Percentiles rank a stretch among this genome's conserved stretches.
phyloP scores from a whole-genome alignment of 1,140 invertebrate genomes.

The Drosophila auraria region DNA sequence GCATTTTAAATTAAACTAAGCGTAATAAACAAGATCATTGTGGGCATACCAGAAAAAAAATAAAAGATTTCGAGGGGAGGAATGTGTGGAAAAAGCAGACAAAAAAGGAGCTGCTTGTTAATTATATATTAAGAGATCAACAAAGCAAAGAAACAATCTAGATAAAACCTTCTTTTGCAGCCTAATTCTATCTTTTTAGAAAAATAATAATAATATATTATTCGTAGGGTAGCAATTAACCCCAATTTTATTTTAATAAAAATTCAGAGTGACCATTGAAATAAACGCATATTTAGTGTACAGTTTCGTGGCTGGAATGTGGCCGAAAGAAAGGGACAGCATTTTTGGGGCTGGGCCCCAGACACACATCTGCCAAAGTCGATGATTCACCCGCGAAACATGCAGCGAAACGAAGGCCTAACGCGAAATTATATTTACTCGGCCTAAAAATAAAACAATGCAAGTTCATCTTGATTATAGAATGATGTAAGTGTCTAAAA shows the following conservation, averaged over 20 bases:
- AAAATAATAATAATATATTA: background rate
- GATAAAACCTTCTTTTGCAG: too few species aligned
- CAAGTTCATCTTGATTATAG: conserved; percentile 26
- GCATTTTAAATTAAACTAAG: conserved; percentile 66
- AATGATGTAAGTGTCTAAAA: conserved; percentile 64
- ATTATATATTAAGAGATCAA: too few species aligned
- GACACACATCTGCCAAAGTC: conserved; percentile 23
- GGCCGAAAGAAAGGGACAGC: conserved; percentile 23
- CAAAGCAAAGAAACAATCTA: too few species aligned
- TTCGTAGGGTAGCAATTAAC: background rate
- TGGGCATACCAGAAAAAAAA: conserved; percentile 1
- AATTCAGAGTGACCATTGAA: background rate
- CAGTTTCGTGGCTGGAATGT: conserved; percentile 19
- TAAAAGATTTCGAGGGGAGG: background rate
- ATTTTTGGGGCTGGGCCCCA: conserved; percentile 23
- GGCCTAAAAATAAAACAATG: conserved; percentile 49
- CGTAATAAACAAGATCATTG: conserved; percentile 59
- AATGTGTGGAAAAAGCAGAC: background rate
- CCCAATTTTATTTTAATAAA: background rate
- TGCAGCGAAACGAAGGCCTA: conserved; percentile 29
- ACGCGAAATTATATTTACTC: conserved; percentile 14
- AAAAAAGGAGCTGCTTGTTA: too few species aligned
- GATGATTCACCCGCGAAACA: conserved; percentile 31
- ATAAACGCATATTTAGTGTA: conserved; percentile 1
- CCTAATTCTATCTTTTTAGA: too few species aligned